Evolutionary conservation across 2,797 vertebrate genomes (phyloP).

Genomic region (Allobates femoralis): DNA sequence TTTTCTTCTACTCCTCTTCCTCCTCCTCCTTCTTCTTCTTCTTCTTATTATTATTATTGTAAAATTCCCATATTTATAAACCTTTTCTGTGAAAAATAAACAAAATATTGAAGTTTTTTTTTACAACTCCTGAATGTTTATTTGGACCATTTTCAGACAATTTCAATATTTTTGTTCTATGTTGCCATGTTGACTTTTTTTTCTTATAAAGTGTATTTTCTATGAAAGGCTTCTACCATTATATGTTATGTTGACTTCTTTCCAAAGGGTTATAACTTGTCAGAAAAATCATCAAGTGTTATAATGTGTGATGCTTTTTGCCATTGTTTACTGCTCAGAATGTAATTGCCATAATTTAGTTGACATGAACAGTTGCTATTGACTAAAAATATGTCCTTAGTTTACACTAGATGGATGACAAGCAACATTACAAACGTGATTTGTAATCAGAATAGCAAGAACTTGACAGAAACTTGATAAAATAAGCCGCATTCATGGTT

Average conservation of each 20-base stretch:
- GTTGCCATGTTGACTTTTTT: background rate
- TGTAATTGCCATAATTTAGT: constrained; percentile 58
- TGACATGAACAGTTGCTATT: constrained; percentile 50
- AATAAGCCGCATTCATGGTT: background rate
- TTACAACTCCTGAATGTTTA: constrained; percentile 3
- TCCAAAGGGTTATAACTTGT: constrained; percentile 54
- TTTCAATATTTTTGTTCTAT: constrained; percentile 27
- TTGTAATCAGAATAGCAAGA: background rate
- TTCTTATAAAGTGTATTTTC: background rate
- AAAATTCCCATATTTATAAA: too few relatives aligned
- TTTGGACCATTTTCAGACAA: constrained; percentile 17
- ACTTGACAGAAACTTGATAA: background rate
- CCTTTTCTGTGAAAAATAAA: background rate
- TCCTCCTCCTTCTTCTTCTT: too few relatives aligned
- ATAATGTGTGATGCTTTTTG: constrained; percentile 56
- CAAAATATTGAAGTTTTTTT: background rate
- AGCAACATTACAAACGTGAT: background rate
- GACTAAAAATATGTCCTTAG: constrained; percentile 45
- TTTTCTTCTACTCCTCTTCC: too few relatives aligned
- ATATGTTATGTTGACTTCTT: constrained; percentile 49
- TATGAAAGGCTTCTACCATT: constrained; percentile 34
- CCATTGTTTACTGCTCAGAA: constrained; percentile 56
- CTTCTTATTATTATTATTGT: too few relatives aligned
- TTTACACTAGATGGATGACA: constrained; percentile 19
- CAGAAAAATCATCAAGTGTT: constrained; percentile 54